phyloP scores from a whole-genome alignment of 1,140 invertebrate species.

The Drosophila oshimai region DNA sequence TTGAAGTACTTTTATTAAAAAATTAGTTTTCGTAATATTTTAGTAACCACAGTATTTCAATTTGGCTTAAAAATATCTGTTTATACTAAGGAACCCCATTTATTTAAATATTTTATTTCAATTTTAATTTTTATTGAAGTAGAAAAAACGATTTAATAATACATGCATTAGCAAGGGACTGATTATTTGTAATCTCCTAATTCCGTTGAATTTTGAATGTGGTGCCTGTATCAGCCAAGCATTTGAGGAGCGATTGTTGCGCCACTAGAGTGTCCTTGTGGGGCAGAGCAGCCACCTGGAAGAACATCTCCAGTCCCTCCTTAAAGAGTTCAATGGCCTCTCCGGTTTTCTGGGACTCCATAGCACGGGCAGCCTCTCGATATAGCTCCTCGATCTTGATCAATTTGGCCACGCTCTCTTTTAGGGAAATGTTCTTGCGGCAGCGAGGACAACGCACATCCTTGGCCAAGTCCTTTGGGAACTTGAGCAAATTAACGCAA shows the following conservation, averaged over 20 bases:
- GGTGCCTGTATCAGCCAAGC: conserved; percentile 83
- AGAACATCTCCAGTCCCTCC: conserved; percentile 84
- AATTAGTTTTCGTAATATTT: too few species aligned
- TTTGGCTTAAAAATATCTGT: too few species aligned
- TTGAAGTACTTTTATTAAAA: too few species aligned
- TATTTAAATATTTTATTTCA: neutral
- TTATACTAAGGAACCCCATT: neutral
- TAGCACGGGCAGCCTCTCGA: conserved; percentile 80
- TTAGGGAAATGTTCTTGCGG: conserved; percentile 84
- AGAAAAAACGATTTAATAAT: conserved; percentile 34
- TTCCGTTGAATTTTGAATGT: conserved; percentile 54
- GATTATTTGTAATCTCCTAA: neutral
- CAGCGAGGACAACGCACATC: conserved; percentile 84
- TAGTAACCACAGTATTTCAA: too few species aligned
- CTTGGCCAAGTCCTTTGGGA: conserved; percentile 72
- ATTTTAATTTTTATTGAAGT: conserved; percentile 2
- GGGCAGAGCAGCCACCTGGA: conserved; percentile 84
- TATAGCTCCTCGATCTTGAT: conserved; percentile 84
- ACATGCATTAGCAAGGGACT: conserved; percentile 3
- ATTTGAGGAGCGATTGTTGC: conserved; percentile 85
- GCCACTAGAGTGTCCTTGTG: conserved; percentile 85
- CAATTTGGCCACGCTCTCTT: conserved; percentile 82
- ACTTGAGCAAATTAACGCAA: conserved; percentile 84
- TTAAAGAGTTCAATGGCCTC: conserved; percentile 83
- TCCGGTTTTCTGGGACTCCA: conserved; percentile 82